Evolutionary conservation across 2,888 invertebrate species (phyloP).

Genomic region (Dichetophora obliterata): DNA sequence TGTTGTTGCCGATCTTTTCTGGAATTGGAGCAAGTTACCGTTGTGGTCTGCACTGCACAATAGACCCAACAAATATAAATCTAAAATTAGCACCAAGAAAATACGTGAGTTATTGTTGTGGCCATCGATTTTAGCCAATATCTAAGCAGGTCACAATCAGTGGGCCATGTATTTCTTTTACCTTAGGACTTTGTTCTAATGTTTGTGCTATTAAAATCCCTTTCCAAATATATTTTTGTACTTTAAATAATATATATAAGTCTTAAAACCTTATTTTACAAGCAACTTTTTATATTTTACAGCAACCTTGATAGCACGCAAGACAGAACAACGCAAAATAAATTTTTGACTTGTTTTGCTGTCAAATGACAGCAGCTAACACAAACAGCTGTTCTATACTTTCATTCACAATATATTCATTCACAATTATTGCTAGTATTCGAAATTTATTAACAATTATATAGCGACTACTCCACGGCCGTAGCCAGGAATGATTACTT

Average conservation of each 20-base stretch:
- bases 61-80: background rate
- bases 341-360: slow-evolving; percentile 12
- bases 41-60: background rate
- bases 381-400: too few relatives aligned
- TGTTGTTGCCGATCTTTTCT: background rate
- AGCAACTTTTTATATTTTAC: background rate
- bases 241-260: background rate
- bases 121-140: slow-evolving; percentile 1
- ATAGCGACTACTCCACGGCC: too few relatives aligned
- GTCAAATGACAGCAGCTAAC: slow-evolving; percentile 2
- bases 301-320: background rate
- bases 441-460: too few relatives aligned
- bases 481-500: too few relatives aligned
- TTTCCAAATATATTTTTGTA: background rate
- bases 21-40: background rate
- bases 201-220: too few relatives aligned
- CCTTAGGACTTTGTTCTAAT: background rate
- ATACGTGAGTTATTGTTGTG: background rate
- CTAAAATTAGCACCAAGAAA: slow-evolving; percentile 6
- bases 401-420: too few relatives aligned
- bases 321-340: background rate
- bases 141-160: too few relatives aligned
- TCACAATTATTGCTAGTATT: too few relatives aligned
- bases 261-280: background rate
- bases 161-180: background rate